These are phyloP conservation scores for Drosophila nigrodunni DNA, from an alignment of 1,140 invertebrate species.

Conservation along the genomic window DNA sequence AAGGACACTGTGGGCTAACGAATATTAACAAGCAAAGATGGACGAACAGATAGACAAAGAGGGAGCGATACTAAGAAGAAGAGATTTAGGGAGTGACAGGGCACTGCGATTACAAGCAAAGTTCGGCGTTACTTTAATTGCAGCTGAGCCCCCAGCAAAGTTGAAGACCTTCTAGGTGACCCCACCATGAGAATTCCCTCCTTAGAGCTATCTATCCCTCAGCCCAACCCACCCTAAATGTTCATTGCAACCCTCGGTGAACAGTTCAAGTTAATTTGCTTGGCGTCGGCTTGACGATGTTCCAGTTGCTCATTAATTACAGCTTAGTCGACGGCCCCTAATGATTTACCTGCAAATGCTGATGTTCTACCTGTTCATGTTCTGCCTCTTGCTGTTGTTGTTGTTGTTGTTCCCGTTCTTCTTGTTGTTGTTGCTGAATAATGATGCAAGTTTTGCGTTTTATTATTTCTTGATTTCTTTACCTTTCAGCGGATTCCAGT, in stretches of 20 bases:
- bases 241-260: slow-evolving; percentile 12
- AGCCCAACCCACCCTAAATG: not conserved
- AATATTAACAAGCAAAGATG: not conserved
- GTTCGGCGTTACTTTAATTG: slow-evolving; percentile 70
- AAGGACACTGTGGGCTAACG: not conserved
- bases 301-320: slow-evolving; percentile 78
- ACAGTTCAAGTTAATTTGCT: slow-evolving; percentile 77
- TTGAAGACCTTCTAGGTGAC: slow-evolving; percentile 19
- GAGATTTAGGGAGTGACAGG: slow-evolving; percentile 1
- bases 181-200: not conserved
- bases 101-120: slow-evolving; percentile 64
- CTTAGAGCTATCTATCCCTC: not conserved
- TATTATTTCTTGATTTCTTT: slow-evolving; percentile 64
- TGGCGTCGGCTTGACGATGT: slow-evolving; percentile 59
- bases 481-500: slow-evolving; percentile 21
- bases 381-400: slow-evolving; percentile 19
- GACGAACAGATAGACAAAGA: not conserved
- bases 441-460: slow-evolving; percentile 39
- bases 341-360: slow-evolving; percentile 72
- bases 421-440: slow-evolving; percentile 22
- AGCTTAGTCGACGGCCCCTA: slow-evolving; percentile 60
- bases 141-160: slow-evolving; percentile 53
- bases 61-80: slow-evolving; percentile 39
- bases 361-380: slow-evolving; percentile 29
- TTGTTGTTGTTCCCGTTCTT: not conserved